Percentiles rank a stretch among this genome's conserved stretches.
phyloP scores from a whole-genome alignment of 1,140 invertebrate genomes.

The Linepithema humile region DNA sequence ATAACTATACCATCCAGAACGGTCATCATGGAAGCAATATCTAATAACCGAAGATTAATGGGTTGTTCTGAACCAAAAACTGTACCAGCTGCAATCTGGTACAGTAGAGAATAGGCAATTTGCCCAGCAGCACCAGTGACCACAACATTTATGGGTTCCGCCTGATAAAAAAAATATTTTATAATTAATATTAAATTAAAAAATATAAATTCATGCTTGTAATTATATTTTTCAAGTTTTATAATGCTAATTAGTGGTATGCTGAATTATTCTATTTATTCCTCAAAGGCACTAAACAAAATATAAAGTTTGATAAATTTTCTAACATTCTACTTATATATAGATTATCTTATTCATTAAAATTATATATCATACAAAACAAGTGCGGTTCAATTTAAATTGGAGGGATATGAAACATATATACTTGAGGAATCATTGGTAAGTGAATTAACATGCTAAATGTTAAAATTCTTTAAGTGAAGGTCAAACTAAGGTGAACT shows the following conservation, averaged over 20 bases:
- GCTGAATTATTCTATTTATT: neutral
- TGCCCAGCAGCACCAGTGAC: slow-evolving; percentile 99
- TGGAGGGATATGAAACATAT: neutral
- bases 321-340: neutral
- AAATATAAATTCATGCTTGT: neutral
- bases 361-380: neutral
- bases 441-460: neutral
- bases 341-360: neutral
- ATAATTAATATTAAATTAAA: neutral
- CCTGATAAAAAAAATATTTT: slow-evolving; percentile 82
- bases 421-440: neutral
- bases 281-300: neutral
- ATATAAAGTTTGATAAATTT: neutral
- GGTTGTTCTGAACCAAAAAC: slow-evolving; percentile 97
- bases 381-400: neutral
- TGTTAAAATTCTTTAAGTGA: neutral
- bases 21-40: slow-evolving; percentile 97
- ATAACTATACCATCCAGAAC: slow-evolving; percentile 98
- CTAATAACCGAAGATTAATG: slow-evolving; percentile 95
- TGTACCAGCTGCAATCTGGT: slow-evolving; percentile 97
- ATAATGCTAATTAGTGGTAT: neutral
- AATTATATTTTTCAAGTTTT: neutral
- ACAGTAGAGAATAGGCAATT: slow-evolving; percentile 98
- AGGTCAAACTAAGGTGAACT: slow-evolving; percentile 38
- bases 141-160: slow-evolving; percentile 95